Percentiles rank a stretch among this genome's conserved stretches.
Evolutionary conservation across 1,140 invertebrate species (phyloP).

Genomic region (Anastrepha obliqua): DNA sequence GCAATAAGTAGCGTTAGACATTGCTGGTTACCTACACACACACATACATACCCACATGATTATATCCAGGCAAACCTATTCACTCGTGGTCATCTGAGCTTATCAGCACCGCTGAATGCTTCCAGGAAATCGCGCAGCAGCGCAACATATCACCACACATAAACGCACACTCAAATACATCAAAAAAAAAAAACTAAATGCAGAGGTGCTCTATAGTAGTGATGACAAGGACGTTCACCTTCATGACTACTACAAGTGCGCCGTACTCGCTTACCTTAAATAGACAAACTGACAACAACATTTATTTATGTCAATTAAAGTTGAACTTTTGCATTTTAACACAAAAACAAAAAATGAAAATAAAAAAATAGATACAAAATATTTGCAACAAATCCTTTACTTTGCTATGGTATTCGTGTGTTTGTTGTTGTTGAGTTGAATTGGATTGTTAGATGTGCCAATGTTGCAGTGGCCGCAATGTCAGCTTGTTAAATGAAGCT

Average conservation of each 20-base stretch:
- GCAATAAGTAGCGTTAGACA: neutral
- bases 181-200: neutral
- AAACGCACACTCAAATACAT: neutral
- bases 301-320: slow-evolving; percentile 52
- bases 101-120: slow-evolving; percentile 7
- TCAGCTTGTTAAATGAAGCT: neutral
- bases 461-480: slow-evolving; percentile 34
- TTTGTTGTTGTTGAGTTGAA: neutral
- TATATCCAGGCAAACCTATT: neutral
- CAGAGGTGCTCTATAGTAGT: neutral
- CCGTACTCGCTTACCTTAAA: neutral
- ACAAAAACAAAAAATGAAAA: neutral
- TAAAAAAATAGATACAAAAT: neutral
- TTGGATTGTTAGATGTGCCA: slow-evolving; percentile 40
- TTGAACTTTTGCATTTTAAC: slow-evolving; percentile 27
- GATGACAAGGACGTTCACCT: slow-evolving; percentile 49
- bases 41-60: neutral
- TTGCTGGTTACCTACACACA: neutral
- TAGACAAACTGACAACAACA: slow-evolving; percentile 48
- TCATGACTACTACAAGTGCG: slow-evolving; percentile 7
- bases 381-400: neutral
- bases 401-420: neutral
- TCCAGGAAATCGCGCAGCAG: slow-evolving; percentile 32
- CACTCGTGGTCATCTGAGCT: slow-evolving; percentile 26
- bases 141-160: neutral